Percentiles rank a stretch among this genome's conserved stretches.
phyloP scores from a whole-genome alignment of 2,113 vertebrate species.

The Strigops habroptila region DNA sequence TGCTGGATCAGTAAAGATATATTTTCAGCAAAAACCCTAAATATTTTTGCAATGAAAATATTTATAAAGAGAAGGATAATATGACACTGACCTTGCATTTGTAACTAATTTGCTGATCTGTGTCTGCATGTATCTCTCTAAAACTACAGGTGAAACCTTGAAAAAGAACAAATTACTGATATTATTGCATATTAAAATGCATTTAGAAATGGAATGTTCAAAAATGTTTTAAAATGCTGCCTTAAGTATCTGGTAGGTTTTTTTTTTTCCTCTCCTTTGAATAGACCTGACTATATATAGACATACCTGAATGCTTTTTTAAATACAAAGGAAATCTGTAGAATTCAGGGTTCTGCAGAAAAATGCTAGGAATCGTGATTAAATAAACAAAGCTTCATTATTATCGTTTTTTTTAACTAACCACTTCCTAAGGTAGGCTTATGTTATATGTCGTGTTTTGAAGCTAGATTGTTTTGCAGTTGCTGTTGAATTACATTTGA shows the following conservation, averaged over 20 bases:
- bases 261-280: not conserved
- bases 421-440: not conserved
- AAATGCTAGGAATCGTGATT: not conserved
- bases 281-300: not conserved
- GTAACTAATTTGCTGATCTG: not conserved
- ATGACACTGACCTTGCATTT: not conserved
- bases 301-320: not conserved
- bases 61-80: not conserved
- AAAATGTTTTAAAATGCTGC: not conserved
- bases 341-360: not conserved
- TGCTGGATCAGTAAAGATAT: not conserved
- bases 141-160: not conserved
- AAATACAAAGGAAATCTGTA: not conserved
- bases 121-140: not conserved
- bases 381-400: not conserved
- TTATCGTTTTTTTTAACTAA: not conserved
- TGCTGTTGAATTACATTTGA: not conserved
- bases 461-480: not conserved
- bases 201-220: not conserved
- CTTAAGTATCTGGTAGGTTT: fast-evolving
- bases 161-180: not conserved
- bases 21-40: not conserved
- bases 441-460: not conserved
- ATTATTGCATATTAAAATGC: not conserved
- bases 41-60: not conserved